Conservation (phyloP, 2,888 invertebrate species). For the Macrophya annulata region DNA sequence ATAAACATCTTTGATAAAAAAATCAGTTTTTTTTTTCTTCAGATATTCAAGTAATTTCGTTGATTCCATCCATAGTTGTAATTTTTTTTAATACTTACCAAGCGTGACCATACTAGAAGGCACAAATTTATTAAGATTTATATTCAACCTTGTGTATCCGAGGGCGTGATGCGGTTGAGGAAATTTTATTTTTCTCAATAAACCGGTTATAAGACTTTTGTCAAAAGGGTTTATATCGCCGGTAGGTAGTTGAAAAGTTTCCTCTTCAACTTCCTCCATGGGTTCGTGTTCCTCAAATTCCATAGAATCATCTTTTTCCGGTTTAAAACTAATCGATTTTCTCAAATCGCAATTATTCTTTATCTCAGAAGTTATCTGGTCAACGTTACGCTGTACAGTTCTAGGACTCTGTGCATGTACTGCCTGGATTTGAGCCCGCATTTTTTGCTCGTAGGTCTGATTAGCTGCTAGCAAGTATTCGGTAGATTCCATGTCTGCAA, state of each 20-base stretch:
- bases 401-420: slow-evolving; percentile 78
- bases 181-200: slow-evolving; percentile 88
- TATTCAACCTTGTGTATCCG: slow-evolving; percentile 76
- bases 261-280: slow-evolving; percentile 75
- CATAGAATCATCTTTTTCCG: slow-evolving; percentile 71
- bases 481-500: slow-evolving; percentile 65
- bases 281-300: slow-evolving; percentile 75
- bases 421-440: slow-evolving; percentile 76
- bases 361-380: slow-evolving; percentile 77
- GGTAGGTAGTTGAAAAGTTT: slow-evolving; percentile 72
- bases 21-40: background rate
- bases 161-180: slow-evolving; percentile 81
- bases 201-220: slow-evolving; percentile 84
- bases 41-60: background rate
- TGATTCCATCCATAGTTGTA: no score
- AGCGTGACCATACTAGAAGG: slow-evolving; percentile 77
- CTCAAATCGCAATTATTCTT: slow-evolving; percentile 77
- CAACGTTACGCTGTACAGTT: slow-evolving; percentile 78
- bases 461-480: slow-evolving; percentile 65
- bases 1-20: no score
- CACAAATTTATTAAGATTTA: slow-evolving; percentile 77
- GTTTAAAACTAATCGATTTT: slow-evolving; percentile 73
- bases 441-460: slow-evolving; percentile 74
- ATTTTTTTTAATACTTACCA: slow-evolving; percentile 69
- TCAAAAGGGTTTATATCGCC: slow-evolving; percentile 90